Percentiles rank a stretch among this genome's conserved stretches.
Conservation (phyloP, 2,888 invertebrate species). For the Panopea generosa region DNA sequence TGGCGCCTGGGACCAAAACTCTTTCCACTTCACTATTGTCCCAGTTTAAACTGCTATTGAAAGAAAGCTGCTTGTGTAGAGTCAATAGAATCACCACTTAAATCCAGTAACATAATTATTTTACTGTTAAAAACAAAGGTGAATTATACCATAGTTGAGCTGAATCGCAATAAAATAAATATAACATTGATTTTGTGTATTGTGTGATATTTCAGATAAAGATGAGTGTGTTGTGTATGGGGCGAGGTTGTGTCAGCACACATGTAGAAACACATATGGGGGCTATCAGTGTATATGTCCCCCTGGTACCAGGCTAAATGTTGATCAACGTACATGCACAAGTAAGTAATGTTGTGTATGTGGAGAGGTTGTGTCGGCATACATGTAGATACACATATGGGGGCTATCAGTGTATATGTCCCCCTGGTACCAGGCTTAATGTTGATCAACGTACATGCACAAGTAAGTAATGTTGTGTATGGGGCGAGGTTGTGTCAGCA, state of each 20-base stretch:
- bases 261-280: conserved; percentile 70
- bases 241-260: conserved; percentile 58
- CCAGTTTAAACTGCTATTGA: no score
- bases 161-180: no score
- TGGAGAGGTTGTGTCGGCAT: conserved; percentile 53
- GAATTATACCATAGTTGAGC: no score
- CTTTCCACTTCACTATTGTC: no score
- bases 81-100: no score
- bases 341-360: conserved; percentile 59
- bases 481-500: conserved; percentile 54
- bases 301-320: conserved; percentile 59
- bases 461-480: conserved; percentile 58
- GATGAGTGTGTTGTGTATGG: conserved; percentile 64
- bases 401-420: conserved; percentile 70
- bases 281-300: conserved; percentile 71
- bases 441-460: conserved; percentile 63
- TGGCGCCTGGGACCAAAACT: no score
- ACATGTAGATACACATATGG: conserved; percentile 69
- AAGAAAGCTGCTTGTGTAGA: no score
- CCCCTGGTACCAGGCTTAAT: conserved; percentile 63
- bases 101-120: no score
- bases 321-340: conserved; percentile 63
- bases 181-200: no score
- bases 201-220: conserved; percentile 47
- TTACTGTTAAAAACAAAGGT: no score